These are phyloP conservation scores for Urechis unicinctus DNA, from an alignment of 2,888 invertebrate genomes.

Conservation along the genomic window DNA sequence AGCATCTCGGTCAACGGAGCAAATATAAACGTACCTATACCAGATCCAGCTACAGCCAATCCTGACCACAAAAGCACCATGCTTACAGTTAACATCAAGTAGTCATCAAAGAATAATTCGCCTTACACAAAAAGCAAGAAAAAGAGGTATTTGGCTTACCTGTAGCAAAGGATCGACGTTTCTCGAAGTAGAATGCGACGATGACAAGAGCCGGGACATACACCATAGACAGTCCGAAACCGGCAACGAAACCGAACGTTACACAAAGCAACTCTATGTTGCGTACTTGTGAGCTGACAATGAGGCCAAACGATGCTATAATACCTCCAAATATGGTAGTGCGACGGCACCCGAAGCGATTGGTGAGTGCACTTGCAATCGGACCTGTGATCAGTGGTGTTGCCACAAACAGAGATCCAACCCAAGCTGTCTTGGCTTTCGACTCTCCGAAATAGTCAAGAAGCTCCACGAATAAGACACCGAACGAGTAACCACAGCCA, in stretches of 20 bases:
- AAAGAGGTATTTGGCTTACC: too few species aligned
- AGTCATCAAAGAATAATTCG: slow-evolving; percentile 49
- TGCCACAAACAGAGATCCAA: slow-evolving; percentile 84
- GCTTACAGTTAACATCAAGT: slow-evolving; percentile 47
- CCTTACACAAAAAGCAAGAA: slow-evolving; percentile 47
- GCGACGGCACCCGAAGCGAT: slow-evolving; percentile 44
- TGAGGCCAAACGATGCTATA: slow-evolving; percentile 39
- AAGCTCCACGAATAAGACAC: slow-evolving; percentile 65
- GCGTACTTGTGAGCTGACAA: slow-evolving; percentile 36
- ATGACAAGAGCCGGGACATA: slow-evolving; percentile 48
- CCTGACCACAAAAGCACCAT: slow-evolving; percentile 9
- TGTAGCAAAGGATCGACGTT: slow-evolving; percentile 47
- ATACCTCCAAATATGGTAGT: slow-evolving; percentile 42
- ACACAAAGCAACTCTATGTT: slow-evolving; percentile 41
- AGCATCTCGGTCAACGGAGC: slow-evolving; percentile 43
- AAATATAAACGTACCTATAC: slow-evolving; percentile 47
- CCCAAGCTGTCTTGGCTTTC: slow-evolving; percentile 63
- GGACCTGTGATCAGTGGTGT: slow-evolving; percentile 67
- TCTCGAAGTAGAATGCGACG: slow-evolving; percentile 50
- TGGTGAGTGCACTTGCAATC: slow-evolving; percentile 41
- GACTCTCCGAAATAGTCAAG: slow-evolving; percentile 54
- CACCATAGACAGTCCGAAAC: slow-evolving; percentile 45
- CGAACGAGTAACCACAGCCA: slow-evolving; percentile 73
- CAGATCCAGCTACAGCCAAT: slow-evolving; percentile 46
- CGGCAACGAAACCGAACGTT: slow-evolving; percentile 45